These are phyloP conservation scores for Urocolius indicus DNA, from an alignment of 2,113 vertebrate genomes.

Conservation along the genomic window DNA sequence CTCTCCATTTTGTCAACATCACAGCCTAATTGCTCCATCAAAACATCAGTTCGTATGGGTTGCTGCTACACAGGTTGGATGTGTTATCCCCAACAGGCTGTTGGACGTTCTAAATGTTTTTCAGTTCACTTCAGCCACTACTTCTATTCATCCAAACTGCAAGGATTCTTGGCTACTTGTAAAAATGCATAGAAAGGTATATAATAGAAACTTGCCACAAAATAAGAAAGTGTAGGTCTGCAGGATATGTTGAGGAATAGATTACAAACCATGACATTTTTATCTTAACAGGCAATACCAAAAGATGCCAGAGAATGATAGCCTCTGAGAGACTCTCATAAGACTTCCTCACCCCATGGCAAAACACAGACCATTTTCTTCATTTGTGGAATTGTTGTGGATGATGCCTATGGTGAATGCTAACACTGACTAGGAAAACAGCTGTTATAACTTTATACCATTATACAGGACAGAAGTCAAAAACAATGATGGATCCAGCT, in stretches of 20 bases:
- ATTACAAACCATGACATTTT: background rate
- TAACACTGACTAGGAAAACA: background rate
- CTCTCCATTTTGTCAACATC: background rate
- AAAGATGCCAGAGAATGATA: background rate
- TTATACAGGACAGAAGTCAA: background rate
- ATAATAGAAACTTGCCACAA: background rate
- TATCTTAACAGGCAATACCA: background rate
- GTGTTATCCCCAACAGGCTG: fast-evolving
- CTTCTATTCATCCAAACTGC: background rate
- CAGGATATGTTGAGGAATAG: background rate
- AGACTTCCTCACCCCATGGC: background rate
- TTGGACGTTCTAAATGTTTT: background rate
- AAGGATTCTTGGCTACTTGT: background rate
- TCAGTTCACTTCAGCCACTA: background rate
- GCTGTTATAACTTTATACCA: background rate
- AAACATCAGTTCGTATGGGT: background rate
- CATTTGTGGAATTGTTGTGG: background rate
- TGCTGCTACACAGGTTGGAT: background rate
- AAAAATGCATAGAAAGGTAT: background rate
- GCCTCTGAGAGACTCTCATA: background rate
- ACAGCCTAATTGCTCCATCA: background rate
- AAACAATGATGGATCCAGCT: background rate
- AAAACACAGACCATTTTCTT: background rate
- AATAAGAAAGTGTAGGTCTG: background rate
- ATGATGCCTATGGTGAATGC: background rate